Evolutionary conservation across 1,140 invertebrate species (phyloP).

Genomic region (Hycleus cichorii): DNA sequence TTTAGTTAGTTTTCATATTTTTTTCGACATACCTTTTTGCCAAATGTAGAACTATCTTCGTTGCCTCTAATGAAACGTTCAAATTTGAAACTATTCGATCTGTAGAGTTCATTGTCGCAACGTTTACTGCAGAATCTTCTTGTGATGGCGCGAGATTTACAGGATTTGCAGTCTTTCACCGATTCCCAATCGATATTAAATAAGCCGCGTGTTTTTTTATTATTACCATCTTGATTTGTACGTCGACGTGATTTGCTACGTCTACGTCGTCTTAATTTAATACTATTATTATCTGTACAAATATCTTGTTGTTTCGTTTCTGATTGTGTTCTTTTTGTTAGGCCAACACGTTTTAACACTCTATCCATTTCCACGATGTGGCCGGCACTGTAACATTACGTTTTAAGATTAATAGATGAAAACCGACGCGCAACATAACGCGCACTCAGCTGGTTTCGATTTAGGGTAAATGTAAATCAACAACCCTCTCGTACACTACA

Average conservation of each 20-base stretch:
- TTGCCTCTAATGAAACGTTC: slow-evolving; percentile 66
- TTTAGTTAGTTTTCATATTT: neutral
- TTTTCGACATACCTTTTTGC: slow-evolving; percentile 45
- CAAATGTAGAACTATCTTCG: slow-evolving; percentile 50
- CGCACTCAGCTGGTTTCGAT: slow-evolving; percentile 37
- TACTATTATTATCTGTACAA: slow-evolving; percentile 14
- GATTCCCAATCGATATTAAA: slow-evolving; percentile 42
- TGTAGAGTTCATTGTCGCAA: slow-evolving; percentile 73
- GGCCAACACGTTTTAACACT: slow-evolving; percentile 40
- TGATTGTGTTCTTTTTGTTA: slow-evolving; percentile 36
- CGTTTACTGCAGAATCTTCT: slow-evolving; percentile 58
- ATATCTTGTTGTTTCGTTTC: slow-evolving; percentile 19
- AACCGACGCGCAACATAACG: slow-evolving; percentile 21
- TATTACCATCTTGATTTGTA: slow-evolving; percentile 22
- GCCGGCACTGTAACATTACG: slow-evolving; percentile 19
- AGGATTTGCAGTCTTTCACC: slow-evolving; percentile 40
- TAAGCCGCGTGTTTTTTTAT: slow-evolving; percentile 36
- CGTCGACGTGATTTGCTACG: slow-evolving; percentile 34
- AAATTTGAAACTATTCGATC: slow-evolving; percentile 78
- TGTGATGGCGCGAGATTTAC: slow-evolving; percentile 44
- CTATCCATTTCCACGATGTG: slow-evolving; percentile 37
- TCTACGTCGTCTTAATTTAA: slow-evolving; percentile 24
- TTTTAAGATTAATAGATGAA: neutral
- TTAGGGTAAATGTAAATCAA: slow-evolving; percentile 27
- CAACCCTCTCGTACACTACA: slow-evolving; percentile 7